These are phyloP conservation scores for Drosophila setifemur DNA, from an alignment of 1,140 invertebrate species.

Conservation along the genomic window DNA sequence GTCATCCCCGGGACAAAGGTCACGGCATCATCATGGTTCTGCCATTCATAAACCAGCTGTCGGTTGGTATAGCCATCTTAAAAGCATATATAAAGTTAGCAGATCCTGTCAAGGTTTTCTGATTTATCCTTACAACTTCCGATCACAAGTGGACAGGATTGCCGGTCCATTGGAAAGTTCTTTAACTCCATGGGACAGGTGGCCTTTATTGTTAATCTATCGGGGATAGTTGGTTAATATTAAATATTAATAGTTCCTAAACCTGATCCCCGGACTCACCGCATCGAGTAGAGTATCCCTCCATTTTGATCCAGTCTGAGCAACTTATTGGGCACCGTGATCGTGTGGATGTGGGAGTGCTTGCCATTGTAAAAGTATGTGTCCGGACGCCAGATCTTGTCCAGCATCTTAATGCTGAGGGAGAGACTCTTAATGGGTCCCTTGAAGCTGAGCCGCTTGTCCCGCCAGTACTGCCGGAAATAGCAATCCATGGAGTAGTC, in stretches of 20 bases:
- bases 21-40: constrained; percentile 89
- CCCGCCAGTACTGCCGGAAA: constrained; percentile 95
- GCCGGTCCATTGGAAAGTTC: constrained; percentile 98
- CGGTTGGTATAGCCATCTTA: constrained; percentile 95
- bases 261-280: too few species aligned
- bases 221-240: too few species aligned
- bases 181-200: constrained; percentile 98
- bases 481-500: constrained; percentile 99
- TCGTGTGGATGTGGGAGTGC: constrained; percentile 96
- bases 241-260: too few species aligned
- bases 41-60: constrained; percentile 96
- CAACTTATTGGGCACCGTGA: constrained; percentile 97
- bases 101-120: too few species aligned
- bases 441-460: constrained; percentile 91
- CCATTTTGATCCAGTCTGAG: constrained; percentile 94
- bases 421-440: constrained; percentile 92
- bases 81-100: too few species aligned
- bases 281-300: constrained; percentile 96
- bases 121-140: constrained; percentile 97
- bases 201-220: constrained; percentile 97
- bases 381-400: constrained; percentile 97
- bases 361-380: constrained; percentile 97
- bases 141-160: constrained; percentile 94
- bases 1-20: constrained; percentile 95
- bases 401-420: constrained; percentile 94